These are phyloP conservation scores for Crocodylus rhombifer DNA, from an alignment of 2,797 vertebrate species.

Conservation along the genomic window DNA sequence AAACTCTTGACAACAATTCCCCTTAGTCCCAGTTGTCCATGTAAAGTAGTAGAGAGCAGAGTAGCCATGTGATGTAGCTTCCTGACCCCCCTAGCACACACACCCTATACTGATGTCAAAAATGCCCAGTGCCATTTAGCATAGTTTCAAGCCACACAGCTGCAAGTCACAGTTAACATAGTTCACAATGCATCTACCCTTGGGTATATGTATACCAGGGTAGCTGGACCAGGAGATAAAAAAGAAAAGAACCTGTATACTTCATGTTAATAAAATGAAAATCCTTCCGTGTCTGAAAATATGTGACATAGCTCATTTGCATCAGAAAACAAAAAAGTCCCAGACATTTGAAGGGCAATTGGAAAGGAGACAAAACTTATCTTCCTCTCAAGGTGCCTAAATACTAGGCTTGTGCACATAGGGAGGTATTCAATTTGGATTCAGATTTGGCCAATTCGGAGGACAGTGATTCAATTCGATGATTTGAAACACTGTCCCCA, in stretches of 20 bases:
- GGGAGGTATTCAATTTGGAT: no score
- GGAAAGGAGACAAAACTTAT: background rate
- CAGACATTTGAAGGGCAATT: background rate
- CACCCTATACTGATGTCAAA: background rate
- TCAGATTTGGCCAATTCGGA: no score
- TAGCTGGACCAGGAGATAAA: background rate
- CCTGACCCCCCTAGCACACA: no score
- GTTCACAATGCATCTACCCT: background rate
- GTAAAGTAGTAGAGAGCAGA: background rate
- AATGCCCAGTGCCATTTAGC: background rate
- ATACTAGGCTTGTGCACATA: no score
- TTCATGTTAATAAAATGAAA: background rate
- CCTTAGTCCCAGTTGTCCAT: rapidly evolving
- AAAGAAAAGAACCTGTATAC: background rate
- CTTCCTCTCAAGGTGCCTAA: no score
- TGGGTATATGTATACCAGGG: background rate
- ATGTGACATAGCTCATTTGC: background rate
- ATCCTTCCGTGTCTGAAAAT: background rate
- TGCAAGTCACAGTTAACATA: background rate
- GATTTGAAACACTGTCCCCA: no score
- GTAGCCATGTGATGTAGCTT: background rate
- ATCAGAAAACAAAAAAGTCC: background rate
- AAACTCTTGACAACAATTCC: background rate
- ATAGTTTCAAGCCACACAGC: background rate
- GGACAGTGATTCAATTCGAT: no score